Percentiles rank a stretch among this genome's conserved stretches.
Conservation (phyloP, 2,113 vertebrate species). For the Pycnonotus jocosus region DNA sequence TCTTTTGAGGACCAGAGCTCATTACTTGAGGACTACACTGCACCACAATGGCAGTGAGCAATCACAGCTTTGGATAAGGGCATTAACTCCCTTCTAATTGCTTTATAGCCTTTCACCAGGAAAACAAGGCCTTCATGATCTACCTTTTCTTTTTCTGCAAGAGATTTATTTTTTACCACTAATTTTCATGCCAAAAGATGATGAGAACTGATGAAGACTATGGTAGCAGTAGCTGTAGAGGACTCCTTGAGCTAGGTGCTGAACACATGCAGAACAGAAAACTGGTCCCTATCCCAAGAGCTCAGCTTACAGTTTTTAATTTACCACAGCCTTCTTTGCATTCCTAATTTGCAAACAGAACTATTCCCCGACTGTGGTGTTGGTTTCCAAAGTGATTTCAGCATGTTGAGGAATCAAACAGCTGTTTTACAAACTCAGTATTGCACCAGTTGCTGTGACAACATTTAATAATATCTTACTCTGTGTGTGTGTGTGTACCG, state of each 20-base stretch:
- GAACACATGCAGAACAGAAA: background rate
- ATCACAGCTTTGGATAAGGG: background rate
- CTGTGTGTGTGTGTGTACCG: background rate
- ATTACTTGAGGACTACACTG: background rate
- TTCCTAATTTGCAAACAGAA: slow-evolving; percentile 65
- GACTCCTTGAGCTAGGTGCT: background rate
- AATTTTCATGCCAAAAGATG: background rate
- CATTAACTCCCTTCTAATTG: background rate
- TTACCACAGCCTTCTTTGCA: slow-evolving; percentile 61
- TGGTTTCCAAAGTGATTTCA: slow-evolving; percentile 47
- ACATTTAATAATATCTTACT: slow-evolving; percentile 58
- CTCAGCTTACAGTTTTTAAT: slow-evolving; percentile 60
- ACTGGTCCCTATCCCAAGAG: background rate
- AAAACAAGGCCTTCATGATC: background rate
- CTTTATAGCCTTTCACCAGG: background rate
- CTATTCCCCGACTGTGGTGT: slow-evolving; percentile 14
- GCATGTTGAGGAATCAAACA: slow-evolving; percentile 47
- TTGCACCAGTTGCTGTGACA: slow-evolving; percentile 67
- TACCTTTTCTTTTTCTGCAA: background rate
- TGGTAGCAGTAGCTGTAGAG: background rate
- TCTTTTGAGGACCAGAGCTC: background rate
- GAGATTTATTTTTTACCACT: background rate
- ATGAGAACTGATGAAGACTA: background rate
- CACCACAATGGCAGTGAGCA: background rate
- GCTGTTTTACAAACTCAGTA: slow-evolving; percentile 38